Evolutionary conservation across 2,113 vertebrate genomes (phyloP).

Genomic region (Malurus melanocephalus): DNA sequence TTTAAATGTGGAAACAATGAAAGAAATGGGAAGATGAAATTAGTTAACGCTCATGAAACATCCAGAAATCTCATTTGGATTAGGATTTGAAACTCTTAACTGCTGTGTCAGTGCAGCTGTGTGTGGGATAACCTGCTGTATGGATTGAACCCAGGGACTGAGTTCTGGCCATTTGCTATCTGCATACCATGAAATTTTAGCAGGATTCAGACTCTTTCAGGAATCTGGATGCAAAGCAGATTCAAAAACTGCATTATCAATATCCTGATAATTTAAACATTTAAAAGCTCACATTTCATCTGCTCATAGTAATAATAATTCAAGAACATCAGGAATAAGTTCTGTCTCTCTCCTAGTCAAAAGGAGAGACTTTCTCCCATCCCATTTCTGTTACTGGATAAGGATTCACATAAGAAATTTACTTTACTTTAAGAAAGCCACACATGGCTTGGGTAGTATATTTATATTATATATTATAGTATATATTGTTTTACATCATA

Average conservation of each 20-base stretch:
- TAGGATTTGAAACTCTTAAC: neutral
- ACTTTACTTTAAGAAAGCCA: neutral
- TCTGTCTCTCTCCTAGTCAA: neutral
- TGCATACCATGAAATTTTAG: neutral
- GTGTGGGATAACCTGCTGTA: neutral
- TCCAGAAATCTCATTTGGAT: neutral
- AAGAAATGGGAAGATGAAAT: neutral
- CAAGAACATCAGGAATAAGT: neutral
- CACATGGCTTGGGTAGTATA: neutral
- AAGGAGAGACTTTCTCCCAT: neutral
- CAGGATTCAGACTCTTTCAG: neutral
- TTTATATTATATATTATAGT: neutral
- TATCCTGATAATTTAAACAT: neutral
- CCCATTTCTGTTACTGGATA: neutral
- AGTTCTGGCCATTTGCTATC: neutral
- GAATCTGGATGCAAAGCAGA: neutral
- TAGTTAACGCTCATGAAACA: neutral
- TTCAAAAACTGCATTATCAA: neutral
- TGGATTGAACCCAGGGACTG: neutral
- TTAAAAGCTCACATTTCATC: neutral
- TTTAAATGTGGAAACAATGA: neutral
- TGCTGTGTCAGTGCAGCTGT: neutral
- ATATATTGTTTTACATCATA: neutral
- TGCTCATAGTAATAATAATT: neutral
- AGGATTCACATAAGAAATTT: neutral